phyloP scores from a whole-genome alignment of 2,797 vertebrate species.

The Carapus acus region DNA sequence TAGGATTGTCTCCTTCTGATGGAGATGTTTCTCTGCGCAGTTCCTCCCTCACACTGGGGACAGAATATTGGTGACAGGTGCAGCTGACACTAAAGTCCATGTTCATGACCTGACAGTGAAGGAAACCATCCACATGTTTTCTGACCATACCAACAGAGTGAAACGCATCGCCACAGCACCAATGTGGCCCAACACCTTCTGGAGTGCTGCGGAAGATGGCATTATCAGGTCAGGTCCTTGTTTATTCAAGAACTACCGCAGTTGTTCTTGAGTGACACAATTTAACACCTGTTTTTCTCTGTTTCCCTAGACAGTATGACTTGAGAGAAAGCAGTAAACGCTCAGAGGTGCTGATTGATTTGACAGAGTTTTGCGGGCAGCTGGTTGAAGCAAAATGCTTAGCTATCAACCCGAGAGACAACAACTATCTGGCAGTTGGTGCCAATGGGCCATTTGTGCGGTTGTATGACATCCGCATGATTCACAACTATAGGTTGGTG shows the following conservation, averaged over 20 bases:
- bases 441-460: slow-evolving; percentile 94
- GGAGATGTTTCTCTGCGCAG: slow-evolving; percentile 59
- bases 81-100: slow-evolving; percentile 96
- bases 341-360: slow-evolving; percentile 92
- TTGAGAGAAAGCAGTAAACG: slow-evolving; percentile 94
- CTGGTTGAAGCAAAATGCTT: slow-evolving; percentile 97
- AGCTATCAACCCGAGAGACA: slow-evolving; percentile 93
- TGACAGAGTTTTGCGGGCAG: slow-evolving; percentile 96
- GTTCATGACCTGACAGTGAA: slow-evolving; percentile 94
- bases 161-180: slow-evolving; percentile 96
- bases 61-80: slow-evolving; percentile 92
- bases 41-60: slow-evolving; percentile 95
- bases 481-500: slow-evolving; percentile 91
- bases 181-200: slow-evolving; percentile 99
- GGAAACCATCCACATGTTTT: slow-evolving; percentile 98
- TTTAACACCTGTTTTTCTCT: background rate
- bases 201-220: slow-evolving; percentile 97
- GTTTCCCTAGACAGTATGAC: slow-evolving; percentile 86
- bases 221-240: slow-evolving; percentile 79
- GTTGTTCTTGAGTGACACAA: background rate
- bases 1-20: no score
- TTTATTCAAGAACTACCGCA: background rate
- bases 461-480: slow-evolving; percentile 98
- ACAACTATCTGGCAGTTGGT: slow-evolving; percentile 94
- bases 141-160: slow-evolving; percentile 95